Conservation (phyloP, 2,113 vertebrate species). For the Psophia crepitans region DNA sequence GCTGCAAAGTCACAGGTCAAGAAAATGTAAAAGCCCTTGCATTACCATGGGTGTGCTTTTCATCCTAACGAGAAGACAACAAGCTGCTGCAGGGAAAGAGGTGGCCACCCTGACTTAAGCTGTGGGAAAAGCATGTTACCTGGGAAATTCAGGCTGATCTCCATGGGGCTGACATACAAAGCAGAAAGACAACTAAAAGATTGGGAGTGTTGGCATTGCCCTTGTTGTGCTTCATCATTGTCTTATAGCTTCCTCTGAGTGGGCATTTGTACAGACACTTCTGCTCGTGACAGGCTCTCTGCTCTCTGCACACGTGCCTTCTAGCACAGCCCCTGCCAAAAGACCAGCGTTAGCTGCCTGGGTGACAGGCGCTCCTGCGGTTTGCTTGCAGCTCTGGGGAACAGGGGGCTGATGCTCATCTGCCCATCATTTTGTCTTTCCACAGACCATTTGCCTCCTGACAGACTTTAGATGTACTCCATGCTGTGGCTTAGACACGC, state of each 20-base stretch:
- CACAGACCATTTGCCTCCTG: background rate
- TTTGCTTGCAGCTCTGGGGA: background rate
- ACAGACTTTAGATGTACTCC: background rate
- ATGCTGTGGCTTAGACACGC: background rate
- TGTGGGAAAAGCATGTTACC: background rate
- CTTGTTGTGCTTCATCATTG: background rate
- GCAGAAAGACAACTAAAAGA: background rate
- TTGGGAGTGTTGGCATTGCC: background rate
- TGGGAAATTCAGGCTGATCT: background rate
- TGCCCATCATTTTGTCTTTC: background rate
- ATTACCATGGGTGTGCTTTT: background rate
- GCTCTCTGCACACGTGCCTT: rapidly evolving
- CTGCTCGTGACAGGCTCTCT: background rate
- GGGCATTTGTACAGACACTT: background rate
- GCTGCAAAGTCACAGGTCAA: background rate
- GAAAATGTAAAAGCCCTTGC: background rate
- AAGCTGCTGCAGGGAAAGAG: background rate
- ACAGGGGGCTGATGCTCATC: background rate
- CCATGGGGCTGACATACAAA: background rate
- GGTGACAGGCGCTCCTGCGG: rapidly evolving
- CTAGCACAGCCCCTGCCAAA: background rate
- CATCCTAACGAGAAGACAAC: background rate
- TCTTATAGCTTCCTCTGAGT: background rate
- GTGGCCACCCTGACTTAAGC: background rate
- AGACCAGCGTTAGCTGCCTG: background rate